phyloP scores from a whole-genome alignment of 2,797 vertebrate genomes.

The Phrynocephalus forsythii region DNA sequence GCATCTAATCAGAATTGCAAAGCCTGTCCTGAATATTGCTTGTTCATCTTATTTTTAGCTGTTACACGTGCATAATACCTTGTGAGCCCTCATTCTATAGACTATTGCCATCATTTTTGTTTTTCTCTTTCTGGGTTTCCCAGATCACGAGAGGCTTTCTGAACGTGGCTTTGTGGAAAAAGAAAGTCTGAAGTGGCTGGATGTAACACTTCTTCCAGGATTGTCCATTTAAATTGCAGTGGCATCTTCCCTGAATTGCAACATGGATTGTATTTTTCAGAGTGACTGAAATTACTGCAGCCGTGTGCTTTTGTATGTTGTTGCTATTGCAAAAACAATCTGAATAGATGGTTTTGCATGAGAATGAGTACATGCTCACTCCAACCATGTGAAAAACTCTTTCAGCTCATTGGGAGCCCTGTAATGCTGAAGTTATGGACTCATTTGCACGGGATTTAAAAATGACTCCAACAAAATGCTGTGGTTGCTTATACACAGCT shows the following conservation, averaged over 20 bases:
- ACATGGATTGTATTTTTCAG: not conserved
- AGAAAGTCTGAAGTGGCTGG: not conserved
- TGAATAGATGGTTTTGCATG: not conserved
- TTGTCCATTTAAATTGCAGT: not conserved
- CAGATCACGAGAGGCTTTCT: too few relatives aligned
- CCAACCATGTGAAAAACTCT: not conserved
- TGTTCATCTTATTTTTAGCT: not conserved
- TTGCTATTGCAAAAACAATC: not conserved
- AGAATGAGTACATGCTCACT: not conserved
- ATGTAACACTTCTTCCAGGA: not conserved
- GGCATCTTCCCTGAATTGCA: not conserved
- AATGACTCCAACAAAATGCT: not conserved
- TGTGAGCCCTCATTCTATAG: not conserved
- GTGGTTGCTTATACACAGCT: not conserved
- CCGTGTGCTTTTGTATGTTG: not conserved
- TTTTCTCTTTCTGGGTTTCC: not conserved
- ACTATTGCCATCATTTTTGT: not conserved
- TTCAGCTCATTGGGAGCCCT: not conserved
- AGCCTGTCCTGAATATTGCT: not conserved
- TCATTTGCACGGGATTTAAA: constrained; percentile 2
- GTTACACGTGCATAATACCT: not conserved
- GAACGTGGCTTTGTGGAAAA: not conserved
- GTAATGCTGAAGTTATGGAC: constrained; percentile 4
- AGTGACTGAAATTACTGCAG: not conserved
- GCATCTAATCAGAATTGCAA: not conserved